Evolutionary conservation across 1,140 invertebrate species (phyloP).

Genomic region (Drosophila sechellia): DNA sequence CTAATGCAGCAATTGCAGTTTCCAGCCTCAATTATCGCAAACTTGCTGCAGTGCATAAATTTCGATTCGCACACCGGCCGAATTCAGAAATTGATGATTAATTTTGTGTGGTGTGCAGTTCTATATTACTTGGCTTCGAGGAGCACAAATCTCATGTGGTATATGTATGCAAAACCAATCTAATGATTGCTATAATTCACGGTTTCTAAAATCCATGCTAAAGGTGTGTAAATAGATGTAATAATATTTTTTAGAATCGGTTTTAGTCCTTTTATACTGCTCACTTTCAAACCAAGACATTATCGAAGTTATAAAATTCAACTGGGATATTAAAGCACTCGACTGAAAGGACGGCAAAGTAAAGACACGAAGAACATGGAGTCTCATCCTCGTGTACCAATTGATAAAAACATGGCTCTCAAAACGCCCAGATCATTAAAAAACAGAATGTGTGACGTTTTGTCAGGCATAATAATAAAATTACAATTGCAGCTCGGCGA

Average conservation of each 20-base stretch:
- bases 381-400: slow-evolving; percentile 10
- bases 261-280: too few relatives aligned
- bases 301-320: too few relatives aligned
- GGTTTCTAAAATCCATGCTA: too few relatives aligned
- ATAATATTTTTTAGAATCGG: too few relatives aligned
- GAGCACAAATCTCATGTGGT: neutral
- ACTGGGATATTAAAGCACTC: too few relatives aligned
- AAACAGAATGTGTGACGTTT: slow-evolving; percentile 71
- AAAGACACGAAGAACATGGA: neutral
- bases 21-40: slow-evolving; percentile 56
- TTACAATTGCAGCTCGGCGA: slow-evolving; percentile 64
- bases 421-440: slow-evolving; percentile 67
- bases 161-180: too few relatives aligned
- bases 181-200: too few relatives aligned
- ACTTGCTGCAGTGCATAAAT: slow-evolving; percentile 76
- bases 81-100: slow-evolving; percentile 59
- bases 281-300: too few relatives aligned
- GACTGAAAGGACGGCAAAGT: too few relatives aligned
- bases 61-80: slow-evolving; percentile 33
- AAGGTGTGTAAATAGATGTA: too few relatives aligned
- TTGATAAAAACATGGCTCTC: slow-evolving; percentile 49
- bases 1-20: slow-evolving; percentile 45
- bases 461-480: slow-evolving; percentile 74
- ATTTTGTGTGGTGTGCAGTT: slow-evolving; percentile 62
- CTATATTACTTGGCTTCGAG: slow-evolving; percentile 23